Percentiles rank a stretch among this genome's conserved stretches.
Conservation (phyloP, 1,140 invertebrate species). For the Eriosoma lanigerum region DNA sequence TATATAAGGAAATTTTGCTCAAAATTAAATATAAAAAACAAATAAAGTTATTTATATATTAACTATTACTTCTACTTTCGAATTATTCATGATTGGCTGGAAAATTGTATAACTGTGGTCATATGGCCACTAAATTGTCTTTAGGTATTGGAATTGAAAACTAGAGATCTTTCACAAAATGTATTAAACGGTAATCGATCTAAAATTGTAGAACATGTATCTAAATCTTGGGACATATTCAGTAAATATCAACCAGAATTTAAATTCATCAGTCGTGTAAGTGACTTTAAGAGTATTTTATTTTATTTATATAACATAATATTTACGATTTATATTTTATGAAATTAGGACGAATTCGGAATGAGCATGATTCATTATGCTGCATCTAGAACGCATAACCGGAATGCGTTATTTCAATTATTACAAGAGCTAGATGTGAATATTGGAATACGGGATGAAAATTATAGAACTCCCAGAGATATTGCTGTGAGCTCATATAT, state of each 20-base stretch:
- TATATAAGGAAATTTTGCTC: too few species aligned
- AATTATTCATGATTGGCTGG: neutral
- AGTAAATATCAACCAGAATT: constrained; percentile 15
- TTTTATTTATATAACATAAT: neutral
- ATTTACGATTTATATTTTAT: neutral
- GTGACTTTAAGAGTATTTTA: neutral
- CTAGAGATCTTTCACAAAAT: neutral
- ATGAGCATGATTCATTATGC: constrained; percentile 88
- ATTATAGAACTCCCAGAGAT: constrained; percentile 83
- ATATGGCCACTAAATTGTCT: constrained; percentile 7
- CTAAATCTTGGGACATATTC: constrained; percentile 26
- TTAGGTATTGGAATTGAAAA: neutral
- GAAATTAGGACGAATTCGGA: constrained; percentile 76
- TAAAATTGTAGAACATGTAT: neutral
- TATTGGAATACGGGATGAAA: constrained; percentile 75
- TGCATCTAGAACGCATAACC: constrained; percentile 72
- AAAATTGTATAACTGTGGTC: neutral
- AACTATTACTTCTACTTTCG: too few species aligned
- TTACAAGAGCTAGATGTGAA: constrained; percentile 77
- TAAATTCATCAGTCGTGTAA: constrained; percentile 40
- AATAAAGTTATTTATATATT: too few species aligned
- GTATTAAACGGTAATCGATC: neutral
- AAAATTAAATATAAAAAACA: too few species aligned
- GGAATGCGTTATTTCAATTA: constrained; percentile 74
- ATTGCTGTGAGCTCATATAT: constrained; percentile 77